Percentiles rank a stretch among this genome's conserved stretches.
Conservation (phyloP, 2,888 invertebrate species). For the Ptychoptera contaminata region DNA sequence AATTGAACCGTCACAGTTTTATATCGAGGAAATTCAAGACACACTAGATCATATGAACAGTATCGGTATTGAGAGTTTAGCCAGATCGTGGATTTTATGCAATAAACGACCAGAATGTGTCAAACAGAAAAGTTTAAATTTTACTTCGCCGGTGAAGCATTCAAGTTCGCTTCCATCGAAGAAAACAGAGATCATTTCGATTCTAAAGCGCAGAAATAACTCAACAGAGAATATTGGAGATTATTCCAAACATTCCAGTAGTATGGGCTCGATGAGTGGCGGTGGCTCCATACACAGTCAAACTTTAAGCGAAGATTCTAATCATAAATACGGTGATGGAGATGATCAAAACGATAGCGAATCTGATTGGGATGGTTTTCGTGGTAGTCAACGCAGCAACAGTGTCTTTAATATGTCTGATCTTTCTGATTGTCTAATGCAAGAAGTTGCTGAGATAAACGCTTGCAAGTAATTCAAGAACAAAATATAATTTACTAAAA, state of each 20-base stretch:
- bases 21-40: constrained; percentile 80
- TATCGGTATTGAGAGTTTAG: constrained; percentile 55
- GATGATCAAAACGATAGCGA: constrained; percentile 53
- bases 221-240: constrained; percentile 25
- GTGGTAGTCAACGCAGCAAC: constrained; percentile 44
- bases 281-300: constrained; percentile 24
- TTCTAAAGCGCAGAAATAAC: constrained; percentile 40
- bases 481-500: too few species aligned
- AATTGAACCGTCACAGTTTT: constrained; percentile 62
- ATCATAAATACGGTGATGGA: constrained; percentile 15
- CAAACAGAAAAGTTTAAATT: constrained; percentile 1
- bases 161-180: not conserved
- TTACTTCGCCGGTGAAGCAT: not conserved
- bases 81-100: constrained; percentile 48
- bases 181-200: constrained; percentile 30
- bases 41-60: constrained; percentile 63
- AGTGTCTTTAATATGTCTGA: constrained; percentile 51
- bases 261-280: constrained; percentile 15
- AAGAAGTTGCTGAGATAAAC: constrained; percentile 48
- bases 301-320: constrained; percentile 21
- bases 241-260: constrained; percentile 12
- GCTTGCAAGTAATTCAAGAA: constrained; percentile 18
- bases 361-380: constrained; percentile 55
- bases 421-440: constrained; percentile 53
- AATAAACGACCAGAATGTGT: constrained; percentile 40